Conservation (phyloP, 2,797 vertebrate species). For the Allobates femoralis region DNA sequence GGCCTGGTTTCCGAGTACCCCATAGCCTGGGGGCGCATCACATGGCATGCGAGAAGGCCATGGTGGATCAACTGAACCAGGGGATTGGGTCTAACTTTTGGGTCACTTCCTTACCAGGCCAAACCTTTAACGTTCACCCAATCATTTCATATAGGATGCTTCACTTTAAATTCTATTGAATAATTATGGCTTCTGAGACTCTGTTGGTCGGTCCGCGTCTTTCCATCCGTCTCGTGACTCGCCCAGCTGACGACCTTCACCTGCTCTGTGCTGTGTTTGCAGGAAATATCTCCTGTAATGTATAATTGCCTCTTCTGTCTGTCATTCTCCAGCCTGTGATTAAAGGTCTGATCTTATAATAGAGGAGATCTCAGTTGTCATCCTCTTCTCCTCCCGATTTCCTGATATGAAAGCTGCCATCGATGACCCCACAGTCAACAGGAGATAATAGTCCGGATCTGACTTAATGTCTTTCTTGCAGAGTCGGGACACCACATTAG, state of each 20-base stretch:
- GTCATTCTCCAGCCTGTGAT: neutral
- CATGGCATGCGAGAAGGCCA: too few relatives aligned
- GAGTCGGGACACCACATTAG: neutral
- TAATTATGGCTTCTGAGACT: neutral
- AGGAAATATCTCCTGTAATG: neutral
- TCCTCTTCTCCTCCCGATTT: neutral
- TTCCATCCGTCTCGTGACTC: neutral
- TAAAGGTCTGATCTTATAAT: neutral
- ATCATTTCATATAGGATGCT: neutral
- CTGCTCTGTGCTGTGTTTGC: neutral
- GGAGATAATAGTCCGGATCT: neutral
- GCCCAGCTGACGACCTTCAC: neutral
- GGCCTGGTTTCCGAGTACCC: too few relatives aligned
- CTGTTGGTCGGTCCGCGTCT: neutral
- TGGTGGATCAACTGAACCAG: neutral
- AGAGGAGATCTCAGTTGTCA: neutral
- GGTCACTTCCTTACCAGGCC: neutral
- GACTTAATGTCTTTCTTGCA: neutral
- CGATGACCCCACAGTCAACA: neutral
- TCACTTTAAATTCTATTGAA: neutral
- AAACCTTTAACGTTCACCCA: neutral
- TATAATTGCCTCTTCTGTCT: neutral
- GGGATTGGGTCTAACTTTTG: neutral
- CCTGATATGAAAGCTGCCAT: neutral
- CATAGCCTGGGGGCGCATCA: too few relatives aligned